phyloP scores from a whole-genome alignment of 2,797 vertebrate genomes.

The Tachyglossus aculeatus region DNA sequence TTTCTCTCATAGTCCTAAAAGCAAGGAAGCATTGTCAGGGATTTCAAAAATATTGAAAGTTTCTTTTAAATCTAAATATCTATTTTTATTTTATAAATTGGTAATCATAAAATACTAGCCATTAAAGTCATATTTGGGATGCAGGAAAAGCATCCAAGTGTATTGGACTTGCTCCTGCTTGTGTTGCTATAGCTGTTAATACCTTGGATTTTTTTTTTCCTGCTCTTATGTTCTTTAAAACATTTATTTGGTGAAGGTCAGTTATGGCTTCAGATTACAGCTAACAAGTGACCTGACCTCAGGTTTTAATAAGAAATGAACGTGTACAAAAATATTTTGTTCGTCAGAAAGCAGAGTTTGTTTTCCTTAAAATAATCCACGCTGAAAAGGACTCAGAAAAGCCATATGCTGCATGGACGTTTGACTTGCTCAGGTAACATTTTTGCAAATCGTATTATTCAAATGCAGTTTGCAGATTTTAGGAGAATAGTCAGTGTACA shows the following conservation, averaged over 20 bases:
- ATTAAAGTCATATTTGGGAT: constrained; percentile 68
- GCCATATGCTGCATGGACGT: constrained; percentile 57
- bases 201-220: constrained; percentile 46
- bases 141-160: constrained; percentile 61
- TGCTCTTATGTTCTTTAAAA: constrained; percentile 60
- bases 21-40: constrained; percentile 73
- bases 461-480: constrained; percentile 51
- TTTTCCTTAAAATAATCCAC: constrained; percentile 65
- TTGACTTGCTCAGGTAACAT: constrained; percentile 36
- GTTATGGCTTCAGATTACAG: constrained; percentile 78
- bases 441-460: constrained; percentile 52
- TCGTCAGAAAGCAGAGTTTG: constrained; percentile 66
- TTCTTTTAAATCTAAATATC: constrained; percentile 81
- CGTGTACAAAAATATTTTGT: constrained; percentile 78
- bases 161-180: constrained; percentile 57
- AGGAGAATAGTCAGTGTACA: constrained; percentile 55
- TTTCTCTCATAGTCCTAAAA: constrained; percentile 77
- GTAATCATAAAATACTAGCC: constrained; percentile 77
- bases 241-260: constrained; percentile 78
- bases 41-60: constrained; percentile 80
- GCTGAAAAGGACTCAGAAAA: constrained; percentile 67
- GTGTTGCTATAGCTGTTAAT: constrained; percentile 43
- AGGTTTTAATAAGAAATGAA: constrained; percentile 69
- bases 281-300: constrained; percentile 67
- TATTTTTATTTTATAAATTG: constrained; percentile 75